Conservation (phyloP, 2,113 vertebrate genomes). For the Aleadryas rufinucha region DNA sequence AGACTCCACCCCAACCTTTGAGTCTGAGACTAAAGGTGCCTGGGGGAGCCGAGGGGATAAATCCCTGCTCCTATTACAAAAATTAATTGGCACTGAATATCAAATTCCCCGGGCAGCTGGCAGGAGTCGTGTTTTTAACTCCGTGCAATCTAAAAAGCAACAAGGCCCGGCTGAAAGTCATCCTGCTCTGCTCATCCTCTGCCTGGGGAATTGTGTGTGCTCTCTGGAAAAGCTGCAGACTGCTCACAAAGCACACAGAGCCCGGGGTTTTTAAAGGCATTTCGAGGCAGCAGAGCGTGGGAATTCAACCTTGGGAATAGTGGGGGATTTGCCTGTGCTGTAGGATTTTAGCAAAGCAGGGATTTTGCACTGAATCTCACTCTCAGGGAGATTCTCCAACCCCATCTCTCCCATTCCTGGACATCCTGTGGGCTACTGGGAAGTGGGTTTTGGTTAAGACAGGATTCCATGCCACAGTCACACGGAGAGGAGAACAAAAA, state of each 20-base stretch:
- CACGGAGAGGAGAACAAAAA: not conserved
- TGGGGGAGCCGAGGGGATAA: not conserved
- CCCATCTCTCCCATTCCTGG: not conserved
- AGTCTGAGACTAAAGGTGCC: not conserved
- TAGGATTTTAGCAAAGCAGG: not conserved
- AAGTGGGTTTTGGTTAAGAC: not conserved
- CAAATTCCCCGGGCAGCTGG: not conserved
- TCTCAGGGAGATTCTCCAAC: not conserved
- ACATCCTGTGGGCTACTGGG: not conserved
- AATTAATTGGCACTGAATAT: conserved; percentile 54
- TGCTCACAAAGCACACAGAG: not conserved
- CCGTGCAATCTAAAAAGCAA: not conserved
- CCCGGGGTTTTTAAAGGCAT: conserved; percentile 6
- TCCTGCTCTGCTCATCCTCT: not conserved
- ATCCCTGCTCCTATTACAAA: conserved; percentile 13
- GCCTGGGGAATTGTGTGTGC: not conserved
- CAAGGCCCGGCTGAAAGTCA: not conserved
- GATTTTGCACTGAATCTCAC: not conserved
- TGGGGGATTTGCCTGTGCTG: not conserved
- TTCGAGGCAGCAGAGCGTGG: not conserved
- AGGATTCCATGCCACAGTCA: not conserved
- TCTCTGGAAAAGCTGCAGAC: not conserved
- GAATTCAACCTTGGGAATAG: not conserved
- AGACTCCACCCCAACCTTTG: not conserved
- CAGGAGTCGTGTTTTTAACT: not conserved